Conservation (phyloP, 1,140 invertebrate genomes). For the Thaumetopoea pityocampa region DNA sequence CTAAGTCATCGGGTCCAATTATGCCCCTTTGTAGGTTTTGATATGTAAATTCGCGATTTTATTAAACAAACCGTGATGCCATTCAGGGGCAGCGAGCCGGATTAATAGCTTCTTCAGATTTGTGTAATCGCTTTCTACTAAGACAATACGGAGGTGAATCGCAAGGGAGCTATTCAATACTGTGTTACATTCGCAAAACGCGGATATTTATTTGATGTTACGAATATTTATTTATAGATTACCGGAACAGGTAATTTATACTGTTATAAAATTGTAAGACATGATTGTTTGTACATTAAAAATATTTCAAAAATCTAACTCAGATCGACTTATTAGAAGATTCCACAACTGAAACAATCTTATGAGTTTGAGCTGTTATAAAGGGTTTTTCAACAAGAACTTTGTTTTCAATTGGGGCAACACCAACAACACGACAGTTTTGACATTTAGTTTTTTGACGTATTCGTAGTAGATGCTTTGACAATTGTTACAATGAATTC, state of each 20-base stretch:
- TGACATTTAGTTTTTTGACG: no score
- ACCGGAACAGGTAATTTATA: conserved; percentile 2
- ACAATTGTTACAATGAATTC: no score
- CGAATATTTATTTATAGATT: conserved; percentile 13
- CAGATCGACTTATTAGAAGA: no score
- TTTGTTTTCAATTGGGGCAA: no score
- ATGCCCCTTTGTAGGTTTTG: conserved; percentile 75
- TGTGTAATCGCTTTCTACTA: conserved; percentile 75
- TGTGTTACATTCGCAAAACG: conserved; percentile 10
- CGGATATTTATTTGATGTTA: conserved; percentile 25
- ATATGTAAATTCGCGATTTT: conserved; percentile 75
- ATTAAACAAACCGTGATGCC: conserved; percentile 75
- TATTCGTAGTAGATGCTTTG: no score
- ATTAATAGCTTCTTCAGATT: conserved; percentile 75
- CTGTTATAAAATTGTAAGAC: no score
- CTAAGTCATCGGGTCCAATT: conserved; percentile 74
- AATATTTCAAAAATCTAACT: no score
- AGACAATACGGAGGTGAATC: conserved; percentile 61
- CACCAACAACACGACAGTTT: no score
- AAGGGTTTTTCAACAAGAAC: no score
- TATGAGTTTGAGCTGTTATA: no score
- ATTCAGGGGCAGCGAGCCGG: conserved; percentile 70
- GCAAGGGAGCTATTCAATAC: conserved; percentile 56
- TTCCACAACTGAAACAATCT: no score
- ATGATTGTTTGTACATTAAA: no score